Evolutionary conservation across 2,113 vertebrate species (phyloP).

Genomic region (Regulus satrapa): DNA sequence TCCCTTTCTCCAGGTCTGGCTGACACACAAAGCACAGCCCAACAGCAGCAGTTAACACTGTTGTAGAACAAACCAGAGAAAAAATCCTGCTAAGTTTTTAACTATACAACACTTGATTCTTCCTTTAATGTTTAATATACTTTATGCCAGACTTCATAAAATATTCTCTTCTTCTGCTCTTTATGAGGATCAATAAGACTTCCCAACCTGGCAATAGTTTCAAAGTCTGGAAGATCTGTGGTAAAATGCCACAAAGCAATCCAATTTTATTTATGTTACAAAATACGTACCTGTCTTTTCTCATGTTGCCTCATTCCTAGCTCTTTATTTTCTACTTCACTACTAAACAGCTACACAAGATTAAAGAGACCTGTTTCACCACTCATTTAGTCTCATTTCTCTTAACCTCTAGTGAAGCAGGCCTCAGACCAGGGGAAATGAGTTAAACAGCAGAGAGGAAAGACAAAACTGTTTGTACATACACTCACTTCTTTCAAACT

Average conservation of each 20-base stretch:
- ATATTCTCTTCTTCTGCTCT: background rate
- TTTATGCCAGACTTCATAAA: background rate
- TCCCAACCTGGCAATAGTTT: background rate
- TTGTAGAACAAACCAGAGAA: background rate
- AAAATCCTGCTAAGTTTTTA: background rate
- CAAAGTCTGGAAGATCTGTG: background rate
- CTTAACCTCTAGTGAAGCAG: background rate
- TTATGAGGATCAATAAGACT: background rate
- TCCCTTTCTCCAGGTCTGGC: background rate
- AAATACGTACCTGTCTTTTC: background rate
- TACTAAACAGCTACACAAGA: background rate
- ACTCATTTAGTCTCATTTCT: background rate
- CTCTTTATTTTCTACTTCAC: background rate
- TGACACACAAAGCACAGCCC: background rate
- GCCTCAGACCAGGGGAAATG: background rate
- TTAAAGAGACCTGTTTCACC: background rate
- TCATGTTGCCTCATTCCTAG: background rate
- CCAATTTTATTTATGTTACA: background rate
- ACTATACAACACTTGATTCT: background rate
- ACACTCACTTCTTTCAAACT: background rate
- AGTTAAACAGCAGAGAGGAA: background rate
- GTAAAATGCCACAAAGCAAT: background rate
- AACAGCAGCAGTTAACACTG: background rate
- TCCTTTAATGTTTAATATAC: background rate
- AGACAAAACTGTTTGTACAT: background rate